These are phyloP conservation scores for Agelastica alni DNA, from an alignment of 2,888 invertebrate species.

Conservation along the genomic window DNA sequence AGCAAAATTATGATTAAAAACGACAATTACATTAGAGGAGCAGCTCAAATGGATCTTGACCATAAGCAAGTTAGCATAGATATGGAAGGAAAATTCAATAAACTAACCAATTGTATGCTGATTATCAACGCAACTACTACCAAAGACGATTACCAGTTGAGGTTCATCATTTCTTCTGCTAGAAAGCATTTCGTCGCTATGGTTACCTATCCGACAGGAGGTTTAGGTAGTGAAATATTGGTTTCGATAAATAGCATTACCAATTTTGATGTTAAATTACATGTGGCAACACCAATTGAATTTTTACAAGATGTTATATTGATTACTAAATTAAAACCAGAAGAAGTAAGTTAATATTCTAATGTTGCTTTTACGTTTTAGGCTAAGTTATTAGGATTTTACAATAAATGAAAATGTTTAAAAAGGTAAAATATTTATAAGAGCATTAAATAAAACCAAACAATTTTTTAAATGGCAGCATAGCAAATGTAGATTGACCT, in stretches of 20 bases:
- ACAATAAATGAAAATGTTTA: too few relatives aligned
- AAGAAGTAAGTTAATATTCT: conserved; percentile 66
- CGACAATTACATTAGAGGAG: conserved; percentile 68
- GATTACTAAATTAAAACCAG: conserved; percentile 69
- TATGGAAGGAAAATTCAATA: conserved; percentile 64
- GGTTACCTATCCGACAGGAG: conserved; percentile 69
- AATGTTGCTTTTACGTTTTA: too few relatives aligned
- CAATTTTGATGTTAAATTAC: conserved; percentile 75
- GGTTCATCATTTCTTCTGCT: conserved; percentile 73
- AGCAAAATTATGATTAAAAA: conserved; percentile 69
- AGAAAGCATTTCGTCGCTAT: conserved; percentile 75
- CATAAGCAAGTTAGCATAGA: conserved; percentile 69
- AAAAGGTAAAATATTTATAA: too few relatives aligned
- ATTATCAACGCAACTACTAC: conserved; percentile 77
- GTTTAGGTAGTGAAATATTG: conserved; percentile 70
- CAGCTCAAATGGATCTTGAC: conserved; percentile 72
- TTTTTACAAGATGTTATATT: conserved; percentile 66
- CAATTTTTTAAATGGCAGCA: too few relatives aligned
- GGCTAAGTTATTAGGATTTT: too few relatives aligned
- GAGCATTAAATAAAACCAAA: too few relatives aligned
- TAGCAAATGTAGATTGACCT: too few relatives aligned
- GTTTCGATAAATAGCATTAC: conserved; percentile 65
- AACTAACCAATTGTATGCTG: conserved; percentile 75
- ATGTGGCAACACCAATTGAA: conserved; percentile 75
- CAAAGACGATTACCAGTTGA: conserved; percentile 68